Percentiles rank a stretch among this genome's conserved stretches.
Evolutionary conservation across 2,888 invertebrate genomes (phyloP).

Genomic region (Muscina levida): DNA sequence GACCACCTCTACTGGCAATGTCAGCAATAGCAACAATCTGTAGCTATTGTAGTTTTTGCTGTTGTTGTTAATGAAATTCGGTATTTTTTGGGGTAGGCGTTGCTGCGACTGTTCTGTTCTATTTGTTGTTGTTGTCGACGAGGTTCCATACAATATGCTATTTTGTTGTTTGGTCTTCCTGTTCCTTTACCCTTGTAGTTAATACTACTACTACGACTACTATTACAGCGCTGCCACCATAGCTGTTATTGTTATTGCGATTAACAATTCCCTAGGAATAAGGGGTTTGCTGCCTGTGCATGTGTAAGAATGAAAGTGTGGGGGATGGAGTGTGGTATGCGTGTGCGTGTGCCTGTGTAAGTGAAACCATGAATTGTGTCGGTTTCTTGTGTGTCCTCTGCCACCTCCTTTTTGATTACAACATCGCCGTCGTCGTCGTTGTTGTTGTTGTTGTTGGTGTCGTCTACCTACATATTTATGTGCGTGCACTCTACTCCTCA

Average conservation of each 20-base stretch:
- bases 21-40: background rate
- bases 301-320: slow-evolving; percentile 6
- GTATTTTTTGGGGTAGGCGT: slow-evolving; percentile 26
- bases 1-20: background rate
- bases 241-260: slow-evolving; percentile 39
- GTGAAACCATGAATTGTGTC: background rate
- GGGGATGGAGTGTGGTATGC: background rate
- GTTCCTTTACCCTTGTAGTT: slow-evolving; percentile 28
- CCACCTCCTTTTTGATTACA: background rate
- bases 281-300: slow-evolving; percentile 10
- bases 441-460: background rate
- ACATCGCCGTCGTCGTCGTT: too few species aligned
- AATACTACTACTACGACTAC: background rate
- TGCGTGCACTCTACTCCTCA: slow-evolving; percentile 52
- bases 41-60: slow-evolving; percentile 12
- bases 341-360: slow-evolving; percentile 11
- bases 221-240: slow-evolving; percentile 1
- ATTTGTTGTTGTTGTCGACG: slow-evolving; percentile 29
- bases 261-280: slow-evolving; percentile 27
- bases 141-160: slow-evolving; percentile 50
- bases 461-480: slow-evolving; percentile 26
- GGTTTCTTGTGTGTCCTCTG: background rate
- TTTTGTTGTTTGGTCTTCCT: slow-evolving; percentile 51
- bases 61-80: slow-evolving; percentile 6
- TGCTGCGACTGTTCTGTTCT: background rate